These are phyloP conservation scores for Psephotus haematonotus DNA, from an alignment of 2,113 vertebrate genomes.

Conservation along the genomic window DNA sequence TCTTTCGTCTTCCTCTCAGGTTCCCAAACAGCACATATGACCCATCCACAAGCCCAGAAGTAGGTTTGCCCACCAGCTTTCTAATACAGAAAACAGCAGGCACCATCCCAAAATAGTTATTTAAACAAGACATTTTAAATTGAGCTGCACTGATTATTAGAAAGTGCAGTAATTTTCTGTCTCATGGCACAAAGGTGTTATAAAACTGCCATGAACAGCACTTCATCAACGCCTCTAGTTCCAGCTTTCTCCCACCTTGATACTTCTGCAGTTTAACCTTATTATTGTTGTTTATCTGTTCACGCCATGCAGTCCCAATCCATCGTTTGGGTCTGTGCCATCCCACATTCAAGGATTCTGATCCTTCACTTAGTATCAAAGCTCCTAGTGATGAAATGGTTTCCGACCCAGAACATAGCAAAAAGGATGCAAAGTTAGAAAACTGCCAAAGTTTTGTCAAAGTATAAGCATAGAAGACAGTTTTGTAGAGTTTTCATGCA, in stretches of 20 bases:
- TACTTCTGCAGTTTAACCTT: not conserved
- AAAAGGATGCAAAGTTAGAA: not conserved
- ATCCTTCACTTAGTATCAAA: not conserved
- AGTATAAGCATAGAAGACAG: not conserved
- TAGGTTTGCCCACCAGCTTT: not conserved
- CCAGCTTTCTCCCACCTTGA: not conserved
- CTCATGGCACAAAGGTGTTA: not conserved
- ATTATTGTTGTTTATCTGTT: not conserved
- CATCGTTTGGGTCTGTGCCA: not conserved
- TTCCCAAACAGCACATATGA: not conserved
- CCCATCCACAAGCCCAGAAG: not conserved
- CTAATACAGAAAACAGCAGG: not conserved
- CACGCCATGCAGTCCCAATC: not conserved
- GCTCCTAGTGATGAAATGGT: not conserved
- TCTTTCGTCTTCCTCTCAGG: not conserved
- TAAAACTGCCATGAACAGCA: not conserved
- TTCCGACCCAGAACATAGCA: not conserved
- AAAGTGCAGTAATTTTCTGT: not conserved
- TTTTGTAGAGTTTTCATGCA: not conserved
- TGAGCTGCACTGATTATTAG: conserved; percentile 1
- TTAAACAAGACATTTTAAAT: conserved; percentile 8
- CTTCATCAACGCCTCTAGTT: not conserved
- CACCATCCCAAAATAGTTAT: not conserved
- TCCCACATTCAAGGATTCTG: not conserved
- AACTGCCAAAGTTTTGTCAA: not conserved